These are phyloP conservation scores for Diarsia dahlii DNA, from an alignment of 2,888 invertebrate species.

Conservation along the genomic window DNA sequence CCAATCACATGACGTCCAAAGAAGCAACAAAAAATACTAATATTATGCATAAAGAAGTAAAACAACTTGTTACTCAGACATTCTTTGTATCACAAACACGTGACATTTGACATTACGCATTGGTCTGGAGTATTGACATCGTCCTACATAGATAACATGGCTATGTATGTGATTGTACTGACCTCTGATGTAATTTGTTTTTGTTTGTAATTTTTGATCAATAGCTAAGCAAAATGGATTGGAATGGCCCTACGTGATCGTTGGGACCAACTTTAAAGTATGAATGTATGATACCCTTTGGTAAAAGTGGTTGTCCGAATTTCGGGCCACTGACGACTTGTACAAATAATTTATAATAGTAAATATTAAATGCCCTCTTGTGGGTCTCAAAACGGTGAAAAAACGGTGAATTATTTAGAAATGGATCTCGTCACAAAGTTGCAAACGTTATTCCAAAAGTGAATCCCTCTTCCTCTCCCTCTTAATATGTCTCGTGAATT, in stretches of 20 bases:
- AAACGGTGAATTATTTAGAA: neutral
- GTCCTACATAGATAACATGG: conserved; percentile 33
- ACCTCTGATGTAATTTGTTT: conserved; percentile 10
- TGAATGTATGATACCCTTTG: no score
- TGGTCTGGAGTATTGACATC: conserved; percentile 25
- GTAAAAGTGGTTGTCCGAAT: no score
- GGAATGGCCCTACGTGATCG: no score
- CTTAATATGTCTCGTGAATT: neutral
- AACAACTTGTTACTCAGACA: conserved; percentile 12
- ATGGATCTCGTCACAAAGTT: neutral
- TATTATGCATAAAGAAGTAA: neutral
- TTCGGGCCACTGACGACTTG: no score
- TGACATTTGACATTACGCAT: conserved; percentile 37
- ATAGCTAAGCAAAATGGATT: no score
- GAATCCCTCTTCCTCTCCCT: neutral
- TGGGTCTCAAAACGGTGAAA: no score
- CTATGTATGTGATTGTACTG: neutral
- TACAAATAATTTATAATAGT: no score
- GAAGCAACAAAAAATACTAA: neutral
- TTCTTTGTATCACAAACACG: conserved; percentile 13
- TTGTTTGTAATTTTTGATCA: conserved; percentile 1
- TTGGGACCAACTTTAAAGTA: no score
- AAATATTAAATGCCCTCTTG: no score
- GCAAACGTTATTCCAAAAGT: neutral
- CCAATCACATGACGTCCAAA: neutral